Evolutionary conservation across 2,113 vertebrate genomes (phyloP).

Genomic region (Saccopteryx bilineata): DNA sequence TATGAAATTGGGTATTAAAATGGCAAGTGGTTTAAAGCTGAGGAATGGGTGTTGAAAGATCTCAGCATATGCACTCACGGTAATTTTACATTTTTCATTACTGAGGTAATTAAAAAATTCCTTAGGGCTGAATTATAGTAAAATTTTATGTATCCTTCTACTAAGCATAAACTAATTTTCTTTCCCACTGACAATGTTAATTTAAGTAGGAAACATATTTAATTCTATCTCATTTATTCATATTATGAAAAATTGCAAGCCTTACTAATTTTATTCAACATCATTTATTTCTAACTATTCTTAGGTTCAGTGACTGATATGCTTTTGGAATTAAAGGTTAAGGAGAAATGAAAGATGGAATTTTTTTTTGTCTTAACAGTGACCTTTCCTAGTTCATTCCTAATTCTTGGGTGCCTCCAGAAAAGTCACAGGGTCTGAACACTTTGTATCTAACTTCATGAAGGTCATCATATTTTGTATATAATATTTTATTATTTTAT

Average conservation of each 20-base stretch:
- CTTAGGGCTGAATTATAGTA: constrained; percentile 84
- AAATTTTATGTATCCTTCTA: constrained; percentile 84
- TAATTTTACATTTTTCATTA: constrained; percentile 86
- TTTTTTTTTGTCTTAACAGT: neutral
- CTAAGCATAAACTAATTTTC: constrained; percentile 83
- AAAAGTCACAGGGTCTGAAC: neutral
- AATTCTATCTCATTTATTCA: constrained; percentile 84
- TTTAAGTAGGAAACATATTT: constrained; percentile 83
- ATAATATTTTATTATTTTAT: neutral
- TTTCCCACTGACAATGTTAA: constrained; percentile 83
- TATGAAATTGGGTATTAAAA: constrained; percentile 85
- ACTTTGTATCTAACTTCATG: neutral
- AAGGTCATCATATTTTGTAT: neutral
- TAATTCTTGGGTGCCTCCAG: neutral
- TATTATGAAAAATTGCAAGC: constrained; percentile 39
- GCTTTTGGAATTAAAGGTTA: constrained; percentile 29
- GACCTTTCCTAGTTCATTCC: constrained; percentile 21
- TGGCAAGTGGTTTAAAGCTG: constrained; percentile 82
- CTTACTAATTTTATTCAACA: constrained; percentile 69
- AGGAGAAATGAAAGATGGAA: constrained; percentile 26
- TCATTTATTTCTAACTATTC: constrained; percentile 64
- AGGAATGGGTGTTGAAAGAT: constrained; percentile 81
- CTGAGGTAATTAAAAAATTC: constrained; percentile 86
- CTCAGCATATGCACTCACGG: constrained; percentile 71
- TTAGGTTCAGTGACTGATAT: constrained; percentile 47